These are phyloP conservation scores for Conops quadrifasciatus DNA, from an alignment of 2,888 invertebrate genomes.

Conservation along the genomic window DNA sequence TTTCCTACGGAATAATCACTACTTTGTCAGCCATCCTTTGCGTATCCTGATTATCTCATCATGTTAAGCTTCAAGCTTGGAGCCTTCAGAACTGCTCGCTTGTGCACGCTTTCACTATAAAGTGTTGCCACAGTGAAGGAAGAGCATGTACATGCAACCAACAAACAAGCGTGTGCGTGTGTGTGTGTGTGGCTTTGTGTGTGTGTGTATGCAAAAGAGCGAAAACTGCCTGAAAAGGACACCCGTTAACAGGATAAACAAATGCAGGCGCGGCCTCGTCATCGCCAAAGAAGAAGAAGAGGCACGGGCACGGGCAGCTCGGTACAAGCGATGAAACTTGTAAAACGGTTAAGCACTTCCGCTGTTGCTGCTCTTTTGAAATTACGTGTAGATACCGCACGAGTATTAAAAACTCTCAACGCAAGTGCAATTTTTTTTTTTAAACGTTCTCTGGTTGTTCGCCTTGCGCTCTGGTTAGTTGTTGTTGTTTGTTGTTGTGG, in stretches of 20 bases:
- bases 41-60: constrained; percentile 29
- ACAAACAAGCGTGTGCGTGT: constrained; percentile 11
- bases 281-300: neutral
- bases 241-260: constrained; percentile 12
- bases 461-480: neutral
- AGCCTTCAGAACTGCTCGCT: constrained; percentile 14
- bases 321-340: constrained; percentile 15
- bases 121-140: neutral
- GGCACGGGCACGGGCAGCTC: neutral
- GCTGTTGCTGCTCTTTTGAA: constrained; percentile 19
- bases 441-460: neutral
- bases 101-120: constrained; percentile 7
- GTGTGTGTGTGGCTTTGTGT: no score
- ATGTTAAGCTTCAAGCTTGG: constrained; percentile 23
- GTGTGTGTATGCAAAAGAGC: neutral
- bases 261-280: neutral
- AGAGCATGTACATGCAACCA: neutral
- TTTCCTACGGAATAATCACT: neutral
- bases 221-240: neutral
- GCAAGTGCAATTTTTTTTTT: neutral
- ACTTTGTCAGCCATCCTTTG: constrained; percentile 22
- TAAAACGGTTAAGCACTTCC: neutral
- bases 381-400: neutral
- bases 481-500: no score
- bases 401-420: neutral